Conservation (phyloP, 2,888 invertebrate species). For the Dryococelus australis region DNA sequence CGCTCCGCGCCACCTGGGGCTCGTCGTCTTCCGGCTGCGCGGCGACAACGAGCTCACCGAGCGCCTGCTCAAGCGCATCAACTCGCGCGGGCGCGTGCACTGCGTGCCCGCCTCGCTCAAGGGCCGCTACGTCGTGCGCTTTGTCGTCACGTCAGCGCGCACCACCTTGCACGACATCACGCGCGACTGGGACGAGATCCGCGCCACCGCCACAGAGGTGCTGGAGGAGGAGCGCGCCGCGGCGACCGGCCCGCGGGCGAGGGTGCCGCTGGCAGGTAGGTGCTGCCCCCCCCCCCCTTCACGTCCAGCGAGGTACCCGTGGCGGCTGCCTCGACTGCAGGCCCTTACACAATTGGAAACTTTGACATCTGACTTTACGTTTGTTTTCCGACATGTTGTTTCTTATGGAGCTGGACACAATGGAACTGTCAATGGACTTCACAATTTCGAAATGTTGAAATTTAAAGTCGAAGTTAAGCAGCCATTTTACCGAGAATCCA, state of each 20-base stretch:
- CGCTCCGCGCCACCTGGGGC: slow-evolving; percentile 81
- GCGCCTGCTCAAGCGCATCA: slow-evolving; percentile 83
- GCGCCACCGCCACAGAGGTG: slow-evolving; percentile 74
- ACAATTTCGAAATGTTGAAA: too few species aligned
- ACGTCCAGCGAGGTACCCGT: neutral
- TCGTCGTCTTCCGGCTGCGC: slow-evolving; percentile 90
- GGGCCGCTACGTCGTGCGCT: slow-evolving; percentile 65
- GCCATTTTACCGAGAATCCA: too few species aligned
- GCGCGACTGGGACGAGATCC: slow-evolving; percentile 89
- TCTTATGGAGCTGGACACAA: too few species aligned
- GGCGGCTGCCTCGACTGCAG: too few species aligned
- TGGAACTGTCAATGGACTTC: too few species aligned
- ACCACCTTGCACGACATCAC: slow-evolving; percentile 64
- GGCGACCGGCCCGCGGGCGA: slow-evolving; percentile 66
- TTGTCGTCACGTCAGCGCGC: slow-evolving; percentile 90
- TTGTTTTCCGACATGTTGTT: too few species aligned
- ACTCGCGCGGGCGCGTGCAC: slow-evolving; percentile 87
- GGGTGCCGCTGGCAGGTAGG: slow-evolving; percentile 79
- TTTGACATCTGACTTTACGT: too few species aligned
- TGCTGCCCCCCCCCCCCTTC: too few species aligned
- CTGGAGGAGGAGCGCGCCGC: slow-evolving; percentile 68
- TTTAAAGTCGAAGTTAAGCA: too few species aligned
- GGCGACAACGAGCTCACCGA: slow-evolving; percentile 91
- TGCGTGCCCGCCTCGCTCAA: slow-evolving; percentile 95
- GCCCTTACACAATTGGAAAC: too few species aligned